Conservation (phyloP, 1,140 invertebrate species). For the Thaumatotibia leucotreta region DNA sequence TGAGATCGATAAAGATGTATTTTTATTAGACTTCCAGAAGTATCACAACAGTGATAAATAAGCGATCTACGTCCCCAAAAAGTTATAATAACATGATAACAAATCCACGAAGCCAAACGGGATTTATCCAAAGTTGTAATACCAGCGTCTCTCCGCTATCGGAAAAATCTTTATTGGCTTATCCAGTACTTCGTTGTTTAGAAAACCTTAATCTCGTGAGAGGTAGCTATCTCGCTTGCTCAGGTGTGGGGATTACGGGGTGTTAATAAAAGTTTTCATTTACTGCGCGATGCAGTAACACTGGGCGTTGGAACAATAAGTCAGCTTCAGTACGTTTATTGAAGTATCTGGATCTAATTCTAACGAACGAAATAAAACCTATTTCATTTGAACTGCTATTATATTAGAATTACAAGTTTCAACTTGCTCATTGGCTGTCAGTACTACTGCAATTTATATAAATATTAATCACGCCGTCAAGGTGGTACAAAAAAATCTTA, state of each 20-base stretch:
- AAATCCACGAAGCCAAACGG: neutral
- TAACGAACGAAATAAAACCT: too few species aligned
- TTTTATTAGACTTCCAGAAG: neutral
- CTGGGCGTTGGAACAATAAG: too few species aligned
- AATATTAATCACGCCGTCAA: too few species aligned
- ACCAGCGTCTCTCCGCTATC: neutral
- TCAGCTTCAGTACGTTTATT: too few species aligned
- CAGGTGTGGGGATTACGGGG: neutral
- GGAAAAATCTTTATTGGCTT: slow-evolving; percentile 10
- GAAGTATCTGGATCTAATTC: too few species aligned
- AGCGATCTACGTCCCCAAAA: neutral
- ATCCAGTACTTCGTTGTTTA: slow-evolving; percentile 3
- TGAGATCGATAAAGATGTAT: neutral
- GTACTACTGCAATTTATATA: too few species aligned
- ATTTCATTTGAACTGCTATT: too few species aligned
- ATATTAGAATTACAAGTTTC: too few species aligned
- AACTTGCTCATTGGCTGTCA: too few species aligned
- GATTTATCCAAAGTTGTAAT: neutral
- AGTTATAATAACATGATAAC: slow-evolving; percentile 4
- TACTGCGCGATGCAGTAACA: neutral
- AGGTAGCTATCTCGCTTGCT: neutral
- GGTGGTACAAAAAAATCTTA: too few species aligned
- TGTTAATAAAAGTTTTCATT: neutral
- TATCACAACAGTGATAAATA: neutral
- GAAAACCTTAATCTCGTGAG: neutral